A percentile compares a stretch with the other conserved stretches of the same genome.
Evolutionary conservation across 2,113 vertebrate species (phyloP).

Genomic region (Bambusicola thoracicus): DNA sequence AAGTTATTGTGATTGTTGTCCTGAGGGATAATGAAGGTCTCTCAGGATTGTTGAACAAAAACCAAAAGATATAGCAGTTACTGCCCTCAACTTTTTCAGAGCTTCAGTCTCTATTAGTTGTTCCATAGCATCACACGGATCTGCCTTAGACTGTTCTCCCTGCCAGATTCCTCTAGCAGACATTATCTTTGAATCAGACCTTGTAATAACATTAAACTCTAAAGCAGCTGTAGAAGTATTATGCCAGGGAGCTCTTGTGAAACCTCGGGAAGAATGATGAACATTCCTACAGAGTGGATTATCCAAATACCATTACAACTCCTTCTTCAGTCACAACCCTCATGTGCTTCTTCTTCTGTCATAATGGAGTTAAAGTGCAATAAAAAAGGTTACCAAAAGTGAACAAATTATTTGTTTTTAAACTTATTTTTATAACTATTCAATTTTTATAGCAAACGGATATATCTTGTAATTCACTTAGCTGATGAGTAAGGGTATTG

Average conservation of each 20-base stretch:
- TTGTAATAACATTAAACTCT: slow-evolving; percentile 55
- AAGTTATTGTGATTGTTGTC: neutral
- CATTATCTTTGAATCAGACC: slow-evolving; percentile 58
- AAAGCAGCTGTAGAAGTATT: slow-evolving; percentile 60
- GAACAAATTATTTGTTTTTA: neutral
- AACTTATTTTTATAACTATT: neutral
- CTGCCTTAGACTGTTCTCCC: slow-evolving; percentile 3
- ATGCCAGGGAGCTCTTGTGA: slow-evolving; percentile 67
- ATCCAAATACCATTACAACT: slow-evolving; percentile 27
- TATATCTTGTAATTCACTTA: neutral
- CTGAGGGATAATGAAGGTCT: neutral
- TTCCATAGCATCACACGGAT: slow-evolving; percentile 14
- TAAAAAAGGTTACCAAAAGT: neutral
- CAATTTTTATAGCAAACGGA: neutral
- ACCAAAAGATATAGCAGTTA: neutral
- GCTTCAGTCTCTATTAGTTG: neutral
- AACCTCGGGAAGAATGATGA: slow-evolving; percentile 54
- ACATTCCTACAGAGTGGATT: slow-evolving; percentile 43
- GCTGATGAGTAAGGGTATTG: neutral
- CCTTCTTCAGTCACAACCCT: slow-evolving; percentile 22
- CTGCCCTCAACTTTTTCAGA: neutral
- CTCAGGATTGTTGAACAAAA: neutral
- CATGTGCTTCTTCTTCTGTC: neutral
- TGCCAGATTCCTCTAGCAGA: slow-evolving; percentile 46
- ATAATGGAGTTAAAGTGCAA: neutral